These are phyloP conservation scores for Saccostrea echinata DNA, from an alignment of 1,140 invertebrate genomes.

Conservation along the genomic window DNA sequence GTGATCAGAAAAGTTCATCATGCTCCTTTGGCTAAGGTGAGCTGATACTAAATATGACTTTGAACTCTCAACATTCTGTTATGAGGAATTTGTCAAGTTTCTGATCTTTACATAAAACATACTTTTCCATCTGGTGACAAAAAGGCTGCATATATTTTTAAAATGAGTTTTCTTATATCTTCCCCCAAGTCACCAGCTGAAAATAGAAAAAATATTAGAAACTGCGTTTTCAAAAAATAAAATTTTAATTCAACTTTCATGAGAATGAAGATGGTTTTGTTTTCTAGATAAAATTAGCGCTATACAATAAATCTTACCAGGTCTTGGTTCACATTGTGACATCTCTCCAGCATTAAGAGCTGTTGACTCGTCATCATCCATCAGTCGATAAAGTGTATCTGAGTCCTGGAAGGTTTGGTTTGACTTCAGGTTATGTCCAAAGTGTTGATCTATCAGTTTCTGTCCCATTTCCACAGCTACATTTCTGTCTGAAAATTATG, in stretches of 20 bases:
- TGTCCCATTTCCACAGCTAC: constrained; percentile 78
- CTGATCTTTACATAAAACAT: neutral
- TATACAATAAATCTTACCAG: constrained; percentile 59
- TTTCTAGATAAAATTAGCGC: too few species aligned
- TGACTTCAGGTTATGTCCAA: constrained; percentile 73
- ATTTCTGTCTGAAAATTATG: constrained; percentile 66
- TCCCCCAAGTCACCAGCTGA: constrained; percentile 77
- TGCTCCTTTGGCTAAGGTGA: too few species aligned
- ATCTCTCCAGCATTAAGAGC: constrained; percentile 75
- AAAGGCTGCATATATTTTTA: constrained; percentile 66
- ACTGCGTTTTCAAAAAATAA: too few species aligned
- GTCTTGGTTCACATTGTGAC: constrained; percentile 69
- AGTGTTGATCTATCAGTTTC: constrained; percentile 76
- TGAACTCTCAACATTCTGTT: neutral
- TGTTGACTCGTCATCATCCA: constrained; percentile 76
- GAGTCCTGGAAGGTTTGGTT: constrained; percentile 66
- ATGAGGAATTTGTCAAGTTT: too few species aligned
- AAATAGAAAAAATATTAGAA: constrained; percentile 25
- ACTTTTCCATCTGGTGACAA: constrained; percentile 73
- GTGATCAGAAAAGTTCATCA: too few species aligned
- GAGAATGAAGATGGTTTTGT: too few species aligned
- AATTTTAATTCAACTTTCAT: too few species aligned
- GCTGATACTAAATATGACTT: too few species aligned
- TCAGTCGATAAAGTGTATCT: constrained; percentile 73
- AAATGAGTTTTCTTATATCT: constrained; percentile 75